Evolutionary conservation across 2,888 invertebrate species (phyloP).

Genomic region (Argyresthia goedartella): DNA sequence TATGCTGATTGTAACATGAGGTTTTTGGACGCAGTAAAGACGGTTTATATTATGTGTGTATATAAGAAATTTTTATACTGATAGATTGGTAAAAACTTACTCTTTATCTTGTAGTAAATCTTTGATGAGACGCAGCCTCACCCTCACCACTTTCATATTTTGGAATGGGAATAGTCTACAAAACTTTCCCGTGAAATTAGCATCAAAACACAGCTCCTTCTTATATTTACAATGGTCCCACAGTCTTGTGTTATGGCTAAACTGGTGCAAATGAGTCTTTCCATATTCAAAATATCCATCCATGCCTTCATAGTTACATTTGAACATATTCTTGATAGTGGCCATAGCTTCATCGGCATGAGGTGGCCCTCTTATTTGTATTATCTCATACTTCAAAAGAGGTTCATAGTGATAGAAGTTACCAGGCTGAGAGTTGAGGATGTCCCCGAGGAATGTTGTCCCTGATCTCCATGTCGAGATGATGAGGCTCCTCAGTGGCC

Average conservation of each 20-base stretch:
- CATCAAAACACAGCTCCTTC: constrained; percentile 59
- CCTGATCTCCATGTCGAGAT: constrained; percentile 93
- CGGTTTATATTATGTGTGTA: too few species aligned
- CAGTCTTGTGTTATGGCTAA: constrained; percentile 86
- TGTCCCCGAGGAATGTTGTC: constrained; percentile 90
- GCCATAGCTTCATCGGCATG: constrained; percentile 76
- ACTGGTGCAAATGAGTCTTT: constrained; percentile 81
- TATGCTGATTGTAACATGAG: too few species aligned
- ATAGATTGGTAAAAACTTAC: constrained; percentile 55
- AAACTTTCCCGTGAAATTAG: constrained; percentile 79
- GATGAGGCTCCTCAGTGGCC: constrained; percentile 81
- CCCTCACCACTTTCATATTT: constrained; percentile 87
- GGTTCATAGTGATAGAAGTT: constrained; percentile 95
- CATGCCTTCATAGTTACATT: constrained; percentile 82
- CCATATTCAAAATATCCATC: constrained; percentile 84
- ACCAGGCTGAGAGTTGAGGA: constrained; percentile 85
- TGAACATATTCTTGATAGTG: constrained; percentile 79
- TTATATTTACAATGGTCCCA: constrained; percentile 83
- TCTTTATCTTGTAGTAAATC: constrained; percentile 77
- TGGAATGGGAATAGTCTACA: constrained; percentile 90
- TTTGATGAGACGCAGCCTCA: constrained; percentile 80
- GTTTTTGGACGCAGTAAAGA: too few species aligned
- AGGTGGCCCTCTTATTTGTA: constrained; percentile 83
- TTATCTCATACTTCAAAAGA: constrained; percentile 83
- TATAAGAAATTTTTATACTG: too few species aligned